Evolutionary conservation across 2,797 vertebrate genomes (phyloP).

Genomic region (Enteromius unitaeniatus): DNA sequence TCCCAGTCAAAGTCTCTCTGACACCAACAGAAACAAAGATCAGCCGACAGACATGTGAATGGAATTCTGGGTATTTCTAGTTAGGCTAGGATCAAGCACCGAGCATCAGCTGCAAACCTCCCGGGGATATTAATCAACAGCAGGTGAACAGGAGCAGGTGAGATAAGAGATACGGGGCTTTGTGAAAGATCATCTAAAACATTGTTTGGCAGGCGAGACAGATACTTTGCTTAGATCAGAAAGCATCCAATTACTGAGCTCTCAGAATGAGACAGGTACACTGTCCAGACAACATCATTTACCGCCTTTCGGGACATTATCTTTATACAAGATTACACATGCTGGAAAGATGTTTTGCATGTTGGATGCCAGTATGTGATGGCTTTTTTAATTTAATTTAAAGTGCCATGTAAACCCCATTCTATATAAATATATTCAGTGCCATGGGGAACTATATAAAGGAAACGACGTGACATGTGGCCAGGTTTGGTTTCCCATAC

Average conservation of each 20-base stretch:
- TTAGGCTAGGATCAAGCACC: constrained; percentile 40
- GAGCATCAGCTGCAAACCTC: constrained; percentile 47
- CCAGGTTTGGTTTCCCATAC: too few species aligned
- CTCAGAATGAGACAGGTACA: constrained; percentile 9
- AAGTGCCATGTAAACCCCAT: neutral
- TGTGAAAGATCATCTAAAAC: constrained; percentile 17
- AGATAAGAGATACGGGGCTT: constrained; percentile 13
- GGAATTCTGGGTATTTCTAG: constrained; percentile 32
- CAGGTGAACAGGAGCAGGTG: constrained; percentile 18
- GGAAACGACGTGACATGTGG: too few species aligned
- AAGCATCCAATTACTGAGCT: constrained; percentile 28
- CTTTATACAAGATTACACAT: neutral
- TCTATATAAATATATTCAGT: neutral
- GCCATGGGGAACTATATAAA: neutral
- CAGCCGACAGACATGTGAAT: constrained; percentile 25
- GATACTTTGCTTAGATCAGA: constrained; percentile 30
- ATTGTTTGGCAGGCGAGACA: constrained; percentile 27
- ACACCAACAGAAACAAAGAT: constrained; percentile 30
- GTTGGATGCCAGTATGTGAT: neutral
- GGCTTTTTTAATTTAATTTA: neutral
- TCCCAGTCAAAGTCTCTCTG: constrained; percentile 27
- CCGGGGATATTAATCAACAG: constrained; percentile 43
- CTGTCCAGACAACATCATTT: neutral
- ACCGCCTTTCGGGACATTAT: constrained; percentile 1
- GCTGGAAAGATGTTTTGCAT: constrained; percentile 1